phyloP scores from a whole-genome alignment of 2,797 vertebrate species.

The Brachyrhaphis roseni region DNA sequence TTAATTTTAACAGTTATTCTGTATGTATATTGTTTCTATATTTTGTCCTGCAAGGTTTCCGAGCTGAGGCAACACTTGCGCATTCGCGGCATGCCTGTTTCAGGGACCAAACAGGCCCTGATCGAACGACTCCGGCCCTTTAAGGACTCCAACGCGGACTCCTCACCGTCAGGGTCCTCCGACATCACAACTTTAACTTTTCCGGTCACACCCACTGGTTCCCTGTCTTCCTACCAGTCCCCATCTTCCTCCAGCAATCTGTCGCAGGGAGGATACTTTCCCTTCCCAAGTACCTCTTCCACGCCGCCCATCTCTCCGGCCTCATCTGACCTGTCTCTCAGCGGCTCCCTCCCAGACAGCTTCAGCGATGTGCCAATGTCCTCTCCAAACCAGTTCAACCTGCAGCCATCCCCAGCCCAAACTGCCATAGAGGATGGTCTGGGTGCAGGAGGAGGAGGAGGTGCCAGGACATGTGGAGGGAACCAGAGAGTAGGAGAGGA shows the following conservation, averaged over 20 bases:
- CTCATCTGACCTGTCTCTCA: constrained; percentile 92
- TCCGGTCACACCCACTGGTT: constrained; percentile 87
- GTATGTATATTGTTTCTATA: not conserved
- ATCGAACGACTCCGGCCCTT: constrained; percentile 94
- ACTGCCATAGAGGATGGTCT: constrained; percentile 85
- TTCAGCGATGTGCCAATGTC: constrained; percentile 93
- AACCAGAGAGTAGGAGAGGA: constrained; percentile 74
- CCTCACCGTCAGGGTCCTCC: constrained; percentile 80
- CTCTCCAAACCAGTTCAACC: constrained; percentile 87
- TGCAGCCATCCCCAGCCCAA: constrained; percentile 87
- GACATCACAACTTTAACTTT: constrained; percentile 94
- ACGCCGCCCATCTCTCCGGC: constrained; percentile 95
- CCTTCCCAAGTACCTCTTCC: constrained; percentile 94
- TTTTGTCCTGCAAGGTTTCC: constrained; percentile 83
- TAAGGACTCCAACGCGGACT: constrained; percentile 83
- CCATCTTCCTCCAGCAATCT: constrained; percentile 85
- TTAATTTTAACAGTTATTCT: not conserved
- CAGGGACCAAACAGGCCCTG: constrained; percentile 94
- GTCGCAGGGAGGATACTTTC: constrained; percentile 89
- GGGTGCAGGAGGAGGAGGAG: constrained; percentile 43
- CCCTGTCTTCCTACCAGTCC: constrained; percentile 88
- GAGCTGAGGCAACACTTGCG: constrained; percentile 96
- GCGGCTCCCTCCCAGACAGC: constrained; percentile 91
- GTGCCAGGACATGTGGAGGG: constrained; percentile 69
- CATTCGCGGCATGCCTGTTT: constrained; percentile 94